Evolutionary conservation across 2,797 vertebrate species (phyloP).

Genomic region (Enteromius afrohamiltoni): DNA sequence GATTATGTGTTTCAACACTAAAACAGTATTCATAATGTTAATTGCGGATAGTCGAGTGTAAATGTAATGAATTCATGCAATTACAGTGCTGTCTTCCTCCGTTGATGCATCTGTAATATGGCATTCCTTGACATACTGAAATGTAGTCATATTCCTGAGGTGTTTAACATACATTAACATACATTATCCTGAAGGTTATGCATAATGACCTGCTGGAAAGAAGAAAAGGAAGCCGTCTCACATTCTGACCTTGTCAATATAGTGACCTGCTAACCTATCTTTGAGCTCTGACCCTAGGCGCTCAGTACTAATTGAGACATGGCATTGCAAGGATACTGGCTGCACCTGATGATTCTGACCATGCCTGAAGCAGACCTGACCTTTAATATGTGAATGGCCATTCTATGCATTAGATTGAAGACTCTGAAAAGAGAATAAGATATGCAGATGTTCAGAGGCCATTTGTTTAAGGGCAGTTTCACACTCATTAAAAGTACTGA

Average conservation of each 20-base stretch:
- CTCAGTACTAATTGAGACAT: background rate
- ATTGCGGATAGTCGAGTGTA: background rate
- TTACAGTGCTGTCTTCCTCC: slow-evolving; percentile 30
- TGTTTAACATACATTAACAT: slow-evolving; percentile 63
- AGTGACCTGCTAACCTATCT: slow-evolving; percentile 13
- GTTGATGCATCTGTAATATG: slow-evolving; percentile 21
- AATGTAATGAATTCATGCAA: slow-evolving; percentile 11
- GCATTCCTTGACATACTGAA: slow-evolving; percentile 54
- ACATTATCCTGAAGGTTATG: slow-evolving; percentile 56
- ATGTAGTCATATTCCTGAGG: slow-evolving; percentile 58
- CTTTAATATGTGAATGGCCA: slow-evolving; percentile 17
- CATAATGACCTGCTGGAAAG: slow-evolving; percentile 39
- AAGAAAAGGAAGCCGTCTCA: background rate
- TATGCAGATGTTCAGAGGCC: background rate
- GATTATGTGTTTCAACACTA: background rate
- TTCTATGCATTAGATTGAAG: background rate
- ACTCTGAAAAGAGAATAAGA: background rate
- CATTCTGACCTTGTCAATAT: slow-evolving; percentile 15
- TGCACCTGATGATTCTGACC: background rate
- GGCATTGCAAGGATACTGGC: background rate
- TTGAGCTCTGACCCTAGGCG: slow-evolving; percentile 12
- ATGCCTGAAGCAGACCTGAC: background rate
- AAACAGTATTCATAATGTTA: slow-evolving; percentile 1
- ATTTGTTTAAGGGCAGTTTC: slow-evolving; percentile 17
- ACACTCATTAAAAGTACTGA: slow-evolving; percentile 36